Base-by-base conservation (phyloP, 2,113 vertebrate species). In the Muntiacus reevesi region DNA sequence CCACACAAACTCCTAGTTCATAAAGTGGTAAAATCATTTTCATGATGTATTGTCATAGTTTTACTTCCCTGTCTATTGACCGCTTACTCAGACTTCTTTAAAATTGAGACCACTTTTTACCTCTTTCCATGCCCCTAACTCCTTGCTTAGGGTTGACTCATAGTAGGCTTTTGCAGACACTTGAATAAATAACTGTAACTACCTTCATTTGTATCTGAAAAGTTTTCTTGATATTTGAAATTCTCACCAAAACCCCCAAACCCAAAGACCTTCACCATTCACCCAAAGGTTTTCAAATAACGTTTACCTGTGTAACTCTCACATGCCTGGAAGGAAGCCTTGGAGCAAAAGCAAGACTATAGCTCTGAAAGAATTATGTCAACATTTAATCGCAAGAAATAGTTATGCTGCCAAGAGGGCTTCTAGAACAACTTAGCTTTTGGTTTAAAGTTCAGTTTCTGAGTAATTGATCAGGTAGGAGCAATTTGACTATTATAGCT, bases 371-470 rank as follows among this genome's bases (percentile, higher is more conserved):
- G 96, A 97, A 97, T 97, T 95, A 88, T 82, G 81, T 95, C 64
- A 43, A 95, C 76, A 54, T 96, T 97, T 98, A 97, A 97, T 97
- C 97, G 94, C 54, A 71, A 92, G 87, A 92, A 76, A 88, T 33
- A 86, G 90, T 96, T 90, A 59, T 45, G 62, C 19, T 94, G 91
- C 90, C 87, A 25, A 3, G 55, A 96, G 94, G 97, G 84, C 59
- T 98, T 96, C 81, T 45, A 85, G 82, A 83, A 95, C 76, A 95
- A 67, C 27, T 54, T 89, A 91, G 89, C 47, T 89, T 96, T 93
- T 74, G 47, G 74, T 95, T 97, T 93, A 92, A 96, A 97, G 84
- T 82, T 95, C 76, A 82, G 10, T 83, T 95, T 98, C 89, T 91
- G 87, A 92, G 79, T 96, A 96, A 92, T 23, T 97, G 87, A 96